Evolutionary conservation across 2,113 vertebrate genomes (phyloP), one percentile per base, ranked within the genome.

Genomic region (Pampusana beccarii): DNA sequence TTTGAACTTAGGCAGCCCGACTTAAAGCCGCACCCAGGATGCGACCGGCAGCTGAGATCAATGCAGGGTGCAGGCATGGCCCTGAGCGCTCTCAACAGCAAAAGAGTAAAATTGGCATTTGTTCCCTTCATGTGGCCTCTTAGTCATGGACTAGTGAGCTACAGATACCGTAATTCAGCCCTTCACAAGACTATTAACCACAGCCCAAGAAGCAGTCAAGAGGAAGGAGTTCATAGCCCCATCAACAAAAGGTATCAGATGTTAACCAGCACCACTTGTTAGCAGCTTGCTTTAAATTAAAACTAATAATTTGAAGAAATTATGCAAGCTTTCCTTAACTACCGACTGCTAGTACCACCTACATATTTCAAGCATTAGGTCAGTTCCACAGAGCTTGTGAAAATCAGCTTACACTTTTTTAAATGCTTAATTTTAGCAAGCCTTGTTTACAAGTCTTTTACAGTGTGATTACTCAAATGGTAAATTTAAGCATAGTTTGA

Each of bases 361-460:
- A 82, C 29, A 48, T 58, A 67, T 80, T 90, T 80, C 38, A 90
- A 83, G 61, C 46, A 33, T 24, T 46, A 77, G 34, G 60, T 77
- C 42, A 67, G 60, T 60, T 78, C 67, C 60, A 80, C 13, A 53
- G 38, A 80, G 38, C 56, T 61, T 51, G 42, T 83, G 82, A 83
- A 96, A 95, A 94, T 78, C 74, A 94, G 54, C 24, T 81, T n/a
- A n/a, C n/a, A n/a, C n/a, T n/a, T n/a, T n/a, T n/a, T n/a, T n/a
- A n/a, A n/a, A n/a, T n/a, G n/a, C n/a, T n/a, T 84, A 51, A 83
- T 82, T 92, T 92, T 53, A 91, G 56, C 57, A 78, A 93, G 72
- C n/a, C 79, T 72, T 86, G 46, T 80, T 84, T 74, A n/a, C 28
- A 34, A 70, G 62, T 18, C 15, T 57, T 95, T 71, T 61, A 69